Evolutionary conservation across 1,140 invertebrate species (phyloP).

Genomic region (Charaxes varanes): DNA sequence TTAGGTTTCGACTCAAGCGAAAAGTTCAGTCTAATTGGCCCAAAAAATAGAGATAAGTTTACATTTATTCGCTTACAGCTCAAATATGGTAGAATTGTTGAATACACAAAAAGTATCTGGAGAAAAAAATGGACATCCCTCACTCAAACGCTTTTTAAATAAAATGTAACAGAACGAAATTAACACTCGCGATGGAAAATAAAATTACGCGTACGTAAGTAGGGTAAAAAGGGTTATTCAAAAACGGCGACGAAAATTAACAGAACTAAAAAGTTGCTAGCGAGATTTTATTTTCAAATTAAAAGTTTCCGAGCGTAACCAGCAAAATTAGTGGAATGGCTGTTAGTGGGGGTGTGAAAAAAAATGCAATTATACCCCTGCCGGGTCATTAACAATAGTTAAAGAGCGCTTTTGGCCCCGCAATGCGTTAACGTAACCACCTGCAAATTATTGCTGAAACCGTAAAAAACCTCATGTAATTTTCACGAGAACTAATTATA

Average conservation of each 20-base stretch:
- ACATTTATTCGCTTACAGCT: too few species aligned
- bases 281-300: conserved; percentile 25
- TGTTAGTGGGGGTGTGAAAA: conserved; percentile 55
- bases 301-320: conserved; percentile 33
- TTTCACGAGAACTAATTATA: conserved; percentile 7
- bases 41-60: too few species aligned
- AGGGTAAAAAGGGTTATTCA: not conserved
- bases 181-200: too few species aligned
- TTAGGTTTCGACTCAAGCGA: too few species aligned
- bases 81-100: too few species aligned
- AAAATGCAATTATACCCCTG: conserved; percentile 62
- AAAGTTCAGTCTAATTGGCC: too few species aligned
- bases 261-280: conserved; percentile 10
- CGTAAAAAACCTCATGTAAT: conserved; percentile 12
- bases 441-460: conserved; percentile 23
- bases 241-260: conserved; percentile 7
- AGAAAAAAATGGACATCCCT: too few species aligned
- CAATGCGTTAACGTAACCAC: conserved; percentile 29
- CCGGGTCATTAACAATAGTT: conserved; percentile 63
- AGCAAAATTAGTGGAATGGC: conserved; percentile 56
- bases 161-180: too few species aligned
- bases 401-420: conserved; percentile 33
- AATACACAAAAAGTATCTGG: too few species aligned
- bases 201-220: too few species aligned
- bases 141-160: too few species aligned